Conservation (phyloP, 2,797 vertebrate genomes). For the Enteromius treurensis region DNA sequence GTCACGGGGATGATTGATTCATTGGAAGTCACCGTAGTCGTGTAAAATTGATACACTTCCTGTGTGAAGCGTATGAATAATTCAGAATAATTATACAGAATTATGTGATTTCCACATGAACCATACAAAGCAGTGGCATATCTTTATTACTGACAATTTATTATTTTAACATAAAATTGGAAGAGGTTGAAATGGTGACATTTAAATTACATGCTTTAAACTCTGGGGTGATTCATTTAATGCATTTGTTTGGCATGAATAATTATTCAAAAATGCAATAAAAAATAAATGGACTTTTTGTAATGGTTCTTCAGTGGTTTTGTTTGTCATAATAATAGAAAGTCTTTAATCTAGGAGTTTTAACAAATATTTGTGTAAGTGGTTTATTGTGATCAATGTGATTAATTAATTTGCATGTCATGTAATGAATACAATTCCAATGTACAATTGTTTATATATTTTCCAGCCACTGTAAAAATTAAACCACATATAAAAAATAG, state of each 20-base stretch:
- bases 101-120: neutral
- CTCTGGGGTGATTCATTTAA: neutral
- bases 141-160: neutral
- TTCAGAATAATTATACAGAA: neutral
- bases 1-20: slow-evolving; percentile 18
- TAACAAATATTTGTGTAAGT: neutral
- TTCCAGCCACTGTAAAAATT: neutral
- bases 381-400: neutral
- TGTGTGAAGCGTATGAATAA: slow-evolving; percentile 8
- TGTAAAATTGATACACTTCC: slow-evolving; percentile 27
- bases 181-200: neutral
- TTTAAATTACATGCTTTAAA: neutral
- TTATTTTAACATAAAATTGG: neutral
- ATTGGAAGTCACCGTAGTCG: slow-evolving; percentile 14
- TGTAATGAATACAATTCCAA: neutral
- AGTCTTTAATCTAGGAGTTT: neutral
- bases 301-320: neutral
- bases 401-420: neutral
- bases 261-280: neutral
- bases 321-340: neutral
- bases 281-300: neutral
- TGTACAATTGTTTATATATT: too few species aligned
- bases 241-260: neutral
- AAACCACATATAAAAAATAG: too few species aligned
- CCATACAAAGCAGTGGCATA: neutral